phyloP scores from a whole-genome alignment of 1,140 invertebrate species.

The Hyposmocoma kahamanoa region DNA sequence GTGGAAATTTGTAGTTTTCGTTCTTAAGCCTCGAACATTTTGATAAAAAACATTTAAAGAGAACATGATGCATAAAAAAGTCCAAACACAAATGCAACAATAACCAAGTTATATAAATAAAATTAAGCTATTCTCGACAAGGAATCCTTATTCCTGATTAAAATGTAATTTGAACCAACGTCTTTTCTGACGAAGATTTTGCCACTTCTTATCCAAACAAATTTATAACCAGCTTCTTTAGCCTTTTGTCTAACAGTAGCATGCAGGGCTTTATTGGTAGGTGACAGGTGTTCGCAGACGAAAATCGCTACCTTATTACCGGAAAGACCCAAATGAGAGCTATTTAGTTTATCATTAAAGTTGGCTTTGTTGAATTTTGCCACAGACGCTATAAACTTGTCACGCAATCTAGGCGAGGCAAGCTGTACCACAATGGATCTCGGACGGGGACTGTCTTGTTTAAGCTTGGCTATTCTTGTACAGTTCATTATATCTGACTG shows the following conservation, averaged over 20 bases:
- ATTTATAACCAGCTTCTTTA: not conserved
- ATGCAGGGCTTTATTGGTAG: not conserved
- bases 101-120: not conserved
- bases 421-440: not conserved
- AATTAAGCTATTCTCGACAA: not conserved
- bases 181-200: conserved; percentile 2
- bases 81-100: not conserved
- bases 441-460: not conserved
- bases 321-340: not conserved
- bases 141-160: not conserved
- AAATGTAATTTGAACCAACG: not conserved
- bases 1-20: not conserved
- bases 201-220: conserved; percentile 1
- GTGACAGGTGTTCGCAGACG: conserved; percentile 4
- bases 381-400: not conserved
- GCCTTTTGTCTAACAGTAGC: not conserved
- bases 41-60: not conserved
- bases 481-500: not conserved
- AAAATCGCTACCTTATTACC: not conserved
- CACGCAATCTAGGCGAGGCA: not conserved
- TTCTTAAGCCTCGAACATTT: not conserved
- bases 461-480: not conserved
- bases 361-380: conserved; percentile 3
- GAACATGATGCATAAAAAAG: not conserved
- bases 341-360: not conserved